Conservation (phyloP, 2,113 vertebrate genomes). For the Ifrita kowaldi region DNA sequence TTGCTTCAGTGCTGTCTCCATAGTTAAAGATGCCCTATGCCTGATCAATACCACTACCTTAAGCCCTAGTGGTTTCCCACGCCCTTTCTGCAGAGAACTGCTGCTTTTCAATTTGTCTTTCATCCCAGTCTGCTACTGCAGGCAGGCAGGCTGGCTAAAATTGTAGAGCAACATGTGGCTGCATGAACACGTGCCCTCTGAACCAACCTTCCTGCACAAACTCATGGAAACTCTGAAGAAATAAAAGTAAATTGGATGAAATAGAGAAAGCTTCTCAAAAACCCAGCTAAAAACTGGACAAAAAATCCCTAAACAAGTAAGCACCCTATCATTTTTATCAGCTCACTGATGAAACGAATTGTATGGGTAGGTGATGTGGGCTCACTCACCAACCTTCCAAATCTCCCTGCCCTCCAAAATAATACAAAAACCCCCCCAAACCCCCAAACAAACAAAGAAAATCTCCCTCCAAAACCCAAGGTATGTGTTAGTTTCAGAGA, state of each 20-base stretch:
- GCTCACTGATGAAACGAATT: neutral
- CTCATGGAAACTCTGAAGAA: neutral
- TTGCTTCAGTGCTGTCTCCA: neutral
- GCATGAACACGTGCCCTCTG: neutral
- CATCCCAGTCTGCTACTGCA: neutral
- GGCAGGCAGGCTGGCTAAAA: neutral
- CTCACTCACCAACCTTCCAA: neutral
- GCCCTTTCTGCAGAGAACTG: neutral
- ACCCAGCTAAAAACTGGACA: neutral
- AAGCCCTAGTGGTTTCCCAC: neutral
- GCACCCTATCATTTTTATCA: neutral
- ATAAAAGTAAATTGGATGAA: neutral
- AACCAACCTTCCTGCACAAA: neutral
- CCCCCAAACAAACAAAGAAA: neutral
- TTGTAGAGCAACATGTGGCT: neutral
- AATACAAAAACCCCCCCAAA: neutral
- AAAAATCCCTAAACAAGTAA: neutral
- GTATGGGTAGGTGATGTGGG: neutral
- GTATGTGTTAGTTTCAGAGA: neutral
- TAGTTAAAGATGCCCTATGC: neutral
- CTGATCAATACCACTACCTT: neutral
- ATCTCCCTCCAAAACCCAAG: neutral
- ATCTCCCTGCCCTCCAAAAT: neutral
- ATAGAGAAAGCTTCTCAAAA: neutral
- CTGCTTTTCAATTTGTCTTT: neutral